Percentiles rank a stretch among this genome's conserved stretches.
These are phyloP conservation scores for Chaitophorus viminalis DNA, from an alignment of 2,888 invertebrate genomes.

Conservation along the genomic window DNA sequence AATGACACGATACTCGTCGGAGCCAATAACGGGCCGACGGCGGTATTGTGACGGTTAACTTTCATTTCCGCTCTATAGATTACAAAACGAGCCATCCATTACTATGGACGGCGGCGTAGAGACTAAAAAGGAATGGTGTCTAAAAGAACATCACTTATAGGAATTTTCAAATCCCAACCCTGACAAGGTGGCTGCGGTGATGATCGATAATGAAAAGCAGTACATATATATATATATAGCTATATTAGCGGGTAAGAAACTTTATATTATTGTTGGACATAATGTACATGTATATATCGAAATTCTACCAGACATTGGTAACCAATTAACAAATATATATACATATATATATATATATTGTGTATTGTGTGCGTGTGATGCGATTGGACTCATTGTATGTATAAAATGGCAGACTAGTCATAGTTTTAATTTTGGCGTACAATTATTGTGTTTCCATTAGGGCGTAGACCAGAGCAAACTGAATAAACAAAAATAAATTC, in stretches of 20 bases:
- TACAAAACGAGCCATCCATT: not conserved
- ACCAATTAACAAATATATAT: not conserved
- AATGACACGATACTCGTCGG: not conserved
- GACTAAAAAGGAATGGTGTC: not conserved
- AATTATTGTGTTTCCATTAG: not conserved
- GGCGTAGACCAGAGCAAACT: not conserved
- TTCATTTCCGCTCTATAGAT: constrained; percentile 41
- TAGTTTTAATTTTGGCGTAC: constrained; percentile 12
- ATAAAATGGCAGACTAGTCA: not conserved
- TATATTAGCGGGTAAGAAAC: not conserved
- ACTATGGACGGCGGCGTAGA: not conserved
- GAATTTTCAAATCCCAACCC: not conserved
- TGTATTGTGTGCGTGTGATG: too few species aligned
- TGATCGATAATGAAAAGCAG: not conserved
- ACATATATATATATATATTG: not conserved
- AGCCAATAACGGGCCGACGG: not conserved
- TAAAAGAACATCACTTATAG: not conserved
- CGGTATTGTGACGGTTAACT: constrained; percentile 8
- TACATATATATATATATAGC: not conserved
- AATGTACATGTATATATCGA: not conserved
- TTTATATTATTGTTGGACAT: not conserved
- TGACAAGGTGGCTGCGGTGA: not conserved
- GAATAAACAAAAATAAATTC: constrained; percentile 32
- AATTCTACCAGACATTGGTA: not conserved
- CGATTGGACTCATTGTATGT: not conserved